These are phyloP conservation scores for Oppia nitens DNA, from an alignment of 1,140 invertebrate genomes.

Conservation along the genomic window DNA sequence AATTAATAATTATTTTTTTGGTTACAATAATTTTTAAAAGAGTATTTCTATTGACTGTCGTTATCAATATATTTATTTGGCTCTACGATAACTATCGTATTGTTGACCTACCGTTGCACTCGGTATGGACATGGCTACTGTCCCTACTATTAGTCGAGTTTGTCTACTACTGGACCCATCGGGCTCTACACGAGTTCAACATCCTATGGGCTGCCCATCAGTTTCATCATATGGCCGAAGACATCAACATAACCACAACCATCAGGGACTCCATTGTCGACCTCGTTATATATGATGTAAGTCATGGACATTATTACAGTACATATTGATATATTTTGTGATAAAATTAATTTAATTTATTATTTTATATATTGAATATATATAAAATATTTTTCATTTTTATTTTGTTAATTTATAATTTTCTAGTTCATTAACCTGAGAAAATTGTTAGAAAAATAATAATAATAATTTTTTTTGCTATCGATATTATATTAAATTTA, in stretches of 20 bases:
- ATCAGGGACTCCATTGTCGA: conserved; percentile 64
- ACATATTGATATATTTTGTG: not conserved
- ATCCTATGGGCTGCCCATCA: conserved; percentile 87
- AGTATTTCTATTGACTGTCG: conserved; percentile 47
- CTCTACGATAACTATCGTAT: conserved; percentile 52
- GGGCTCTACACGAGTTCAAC: conserved; percentile 60
- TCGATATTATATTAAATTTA: too few species aligned
- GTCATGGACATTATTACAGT: not conserved
- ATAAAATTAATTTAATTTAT: not conserved
- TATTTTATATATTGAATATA: too few species aligned
- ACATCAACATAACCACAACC: conserved; percentile 62
- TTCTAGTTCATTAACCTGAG: too few species aligned
- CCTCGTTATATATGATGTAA: conserved; percentile 10
- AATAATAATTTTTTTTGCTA: too few species aligned
- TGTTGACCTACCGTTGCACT: conserved; percentile 56
- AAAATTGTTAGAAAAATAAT: too few species aligned
- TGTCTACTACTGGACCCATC: conserved; percentile 78
- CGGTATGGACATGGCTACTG: conserved; percentile 52
- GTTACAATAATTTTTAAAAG: too few species aligned
- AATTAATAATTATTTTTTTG: too few species aligned
- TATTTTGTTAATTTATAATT: too few species aligned
- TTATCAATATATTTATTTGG: conserved; percentile 52
- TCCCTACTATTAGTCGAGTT: conserved; percentile 63
- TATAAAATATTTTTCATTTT: too few species aligned
- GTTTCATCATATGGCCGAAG: conserved; percentile 87